phyloP scores from a whole-genome alignment of 92 coral and sea anemone genomes.

The Pocillopora grandis region DNA sequence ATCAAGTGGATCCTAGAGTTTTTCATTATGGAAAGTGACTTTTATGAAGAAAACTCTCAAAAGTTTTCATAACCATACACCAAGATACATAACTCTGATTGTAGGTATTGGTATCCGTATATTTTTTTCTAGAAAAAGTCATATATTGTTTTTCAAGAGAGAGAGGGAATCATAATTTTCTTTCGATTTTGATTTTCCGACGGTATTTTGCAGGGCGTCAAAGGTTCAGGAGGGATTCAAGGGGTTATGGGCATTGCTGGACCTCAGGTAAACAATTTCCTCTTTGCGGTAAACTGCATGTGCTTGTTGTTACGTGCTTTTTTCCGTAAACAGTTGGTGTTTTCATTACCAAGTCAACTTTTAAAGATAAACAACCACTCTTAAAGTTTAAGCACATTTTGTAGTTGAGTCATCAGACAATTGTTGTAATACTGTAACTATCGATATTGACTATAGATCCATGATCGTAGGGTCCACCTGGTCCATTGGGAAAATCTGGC shows the following conservation, averaged over 20 bases:
- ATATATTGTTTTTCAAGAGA: background rate
- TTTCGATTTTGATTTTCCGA: background rate
- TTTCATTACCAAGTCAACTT: too few relatives aligned
- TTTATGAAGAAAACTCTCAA: too few relatives aligned
- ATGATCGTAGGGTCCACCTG: slow-evolving; percentile 95
- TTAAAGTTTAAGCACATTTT: background rate
- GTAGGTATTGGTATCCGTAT: background rate
- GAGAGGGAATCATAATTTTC: background rate
- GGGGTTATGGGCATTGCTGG: slow-evolving; percentile 33
- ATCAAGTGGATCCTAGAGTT: background rate
- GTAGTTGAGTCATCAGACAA: slow-evolving; percentile 46
- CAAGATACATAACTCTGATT: too few relatives aligned
- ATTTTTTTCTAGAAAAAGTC: background rate
- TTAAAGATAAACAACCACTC: background rate
- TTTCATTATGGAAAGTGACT: background rate
- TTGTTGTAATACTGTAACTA: slow-evolving; percentile 81
- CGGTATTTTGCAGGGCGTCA: slow-evolving; percentile 14
- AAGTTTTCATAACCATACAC: too few relatives aligned
- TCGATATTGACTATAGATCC: slow-evolving; percentile 93
- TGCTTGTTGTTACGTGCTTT: too few relatives aligned
- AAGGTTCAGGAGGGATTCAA: slow-evolving; percentile 25
- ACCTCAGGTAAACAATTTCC: slow-evolving; percentile 20
- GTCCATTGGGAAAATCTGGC: slow-evolving; percentile 84
- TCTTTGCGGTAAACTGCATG: background rate
- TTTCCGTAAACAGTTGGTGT: background rate